Base-by-base conservation (phyloP, 1,140 invertebrate species). In the Lordiphosa mommai region DNA sequence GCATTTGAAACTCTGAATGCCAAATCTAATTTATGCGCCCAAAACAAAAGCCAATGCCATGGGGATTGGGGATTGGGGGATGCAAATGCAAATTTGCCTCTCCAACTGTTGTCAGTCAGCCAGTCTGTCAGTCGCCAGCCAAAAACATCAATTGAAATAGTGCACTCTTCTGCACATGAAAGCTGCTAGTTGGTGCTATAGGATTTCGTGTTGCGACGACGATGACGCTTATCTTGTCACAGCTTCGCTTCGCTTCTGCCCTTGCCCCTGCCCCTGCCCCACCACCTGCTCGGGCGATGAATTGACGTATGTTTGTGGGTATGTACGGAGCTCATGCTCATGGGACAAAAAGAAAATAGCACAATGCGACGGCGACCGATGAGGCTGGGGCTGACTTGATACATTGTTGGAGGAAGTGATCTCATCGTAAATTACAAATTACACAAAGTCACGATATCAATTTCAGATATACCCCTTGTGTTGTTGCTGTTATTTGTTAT, bases 371-470 rank as follows among this genome's bases (percentile, higher is more conserved):
- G 17, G 32, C 55, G 55, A 61, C 34, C 36, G 36, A 13, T 61
- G 47, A 29, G 48, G 30, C 20, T 14, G 48, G 33, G 32, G 29
- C 48, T 36, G 64, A 55, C 59, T 56, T 74, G 72, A 70, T 70
- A 76, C 72, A 60, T 71, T 72, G 64, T 72, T 68, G 70, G 59
- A 84, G 77, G 77, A 84, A 84, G 77, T 84, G 77, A 84, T 84
- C 77, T 84, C 77, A 84, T 84, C 77, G 77, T 84, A 84, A 84
- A 84, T 84, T 84, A 84, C 77, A 84, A 84, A 84, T 84, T 84
- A 84, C 77, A 84, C 79, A 84, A 69, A 84, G 77, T 84, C 77
- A 84, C 77, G 77, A 84, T 84, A 84, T 84, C 77, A 84, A 84
- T 84, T 84, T 84, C 77, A 82, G 76, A 84, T 84, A 77, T 60